These are phyloP conservation scores for Noturus placidus DNA, from an alignment of 2,113 vertebrate species.

Conservation along the genomic window DNA sequence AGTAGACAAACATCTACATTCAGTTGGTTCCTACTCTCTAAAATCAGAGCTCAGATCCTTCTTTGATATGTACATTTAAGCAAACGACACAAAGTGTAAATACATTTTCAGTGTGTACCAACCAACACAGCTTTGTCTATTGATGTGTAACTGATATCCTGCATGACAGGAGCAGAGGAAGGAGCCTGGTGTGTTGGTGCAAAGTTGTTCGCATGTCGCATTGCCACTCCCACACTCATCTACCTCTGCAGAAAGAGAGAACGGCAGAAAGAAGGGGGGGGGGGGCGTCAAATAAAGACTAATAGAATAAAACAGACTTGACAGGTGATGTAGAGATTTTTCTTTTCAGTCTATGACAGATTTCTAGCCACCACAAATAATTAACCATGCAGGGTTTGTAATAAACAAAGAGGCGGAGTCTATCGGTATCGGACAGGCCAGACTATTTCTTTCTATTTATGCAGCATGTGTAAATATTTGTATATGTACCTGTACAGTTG, in stretches of 20 bases:
- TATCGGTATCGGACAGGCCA: neutral
- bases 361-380: neutral
- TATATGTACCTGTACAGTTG: constrained; percentile 70
- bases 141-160: constrained; percentile 77
- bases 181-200: constrained; percentile 71
- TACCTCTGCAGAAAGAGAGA: constrained; percentile 64
- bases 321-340: neutral
- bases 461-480: neutral
- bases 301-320: neutral
- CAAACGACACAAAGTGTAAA: neutral
- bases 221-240: constrained; percentile 68
- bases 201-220: constrained; percentile 70
- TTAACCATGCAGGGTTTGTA: neutral
- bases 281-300: too few species aligned
- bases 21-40: neutral
- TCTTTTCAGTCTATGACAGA: neutral
- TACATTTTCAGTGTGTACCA: constrained; percentile 45
- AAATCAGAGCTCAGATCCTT: neutral
- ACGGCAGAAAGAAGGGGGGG: neutral
- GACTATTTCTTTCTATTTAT: neutral
- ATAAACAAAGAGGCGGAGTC: neutral
- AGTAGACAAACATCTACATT: neutral
- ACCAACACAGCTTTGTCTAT: constrained; percentile 74
- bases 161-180: constrained; percentile 72
- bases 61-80: neutral